phyloP scores from a whole-genome alignment of 2,113 vertebrate genomes.

The Centropristis striata region DNA sequence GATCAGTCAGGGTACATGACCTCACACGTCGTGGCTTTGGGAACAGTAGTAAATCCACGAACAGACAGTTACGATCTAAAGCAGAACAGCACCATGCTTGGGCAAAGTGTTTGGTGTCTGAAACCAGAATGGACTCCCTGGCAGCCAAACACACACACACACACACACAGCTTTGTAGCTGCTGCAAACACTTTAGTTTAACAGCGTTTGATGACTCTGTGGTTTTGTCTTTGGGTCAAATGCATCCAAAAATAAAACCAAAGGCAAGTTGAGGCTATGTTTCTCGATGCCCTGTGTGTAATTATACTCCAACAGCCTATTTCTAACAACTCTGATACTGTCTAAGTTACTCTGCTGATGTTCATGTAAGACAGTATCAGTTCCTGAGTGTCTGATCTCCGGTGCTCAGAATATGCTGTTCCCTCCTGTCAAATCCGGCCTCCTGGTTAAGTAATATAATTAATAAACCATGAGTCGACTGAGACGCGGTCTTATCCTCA shows the following conservation, averaged over 20 bases:
- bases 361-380: slow-evolving; percentile 37
- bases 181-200: background rate
- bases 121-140: slow-evolving; percentile 18
- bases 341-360: slow-evolving; percentile 8
- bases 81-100: slow-evolving; percentile 55
- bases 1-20: slow-evolving; percentile 28
- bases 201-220: background rate
- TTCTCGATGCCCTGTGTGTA: background rate
- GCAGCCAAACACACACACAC: too few species aligned
- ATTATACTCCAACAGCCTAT: slow-evolving; percentile 9
- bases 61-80: slow-evolving; percentile 13
- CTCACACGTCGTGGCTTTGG: slow-evolving; percentile 28
- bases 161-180: background rate
- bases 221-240: slow-evolving; percentile 17
- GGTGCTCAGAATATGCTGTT: slow-evolving; percentile 47
- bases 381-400: slow-evolving; percentile 5
- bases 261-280: background rate
- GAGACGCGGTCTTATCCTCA: slow-evolving; percentile 16
- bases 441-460: slow-evolving; percentile 51
- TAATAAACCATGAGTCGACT: slow-evolving; percentile 44
- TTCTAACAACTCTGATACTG: slow-evolving; percentile 26
- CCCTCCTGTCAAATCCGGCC: slow-evolving; percentile 17
- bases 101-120: slow-evolving; percentile 44
- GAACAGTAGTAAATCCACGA: slow-evolving; percentile 57
- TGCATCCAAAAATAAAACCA: slow-evolving; percentile 5